Evolutionary conservation across 2,797 vertebrate species (phyloP).

Genomic region (Rhincodon typus): DNA sequence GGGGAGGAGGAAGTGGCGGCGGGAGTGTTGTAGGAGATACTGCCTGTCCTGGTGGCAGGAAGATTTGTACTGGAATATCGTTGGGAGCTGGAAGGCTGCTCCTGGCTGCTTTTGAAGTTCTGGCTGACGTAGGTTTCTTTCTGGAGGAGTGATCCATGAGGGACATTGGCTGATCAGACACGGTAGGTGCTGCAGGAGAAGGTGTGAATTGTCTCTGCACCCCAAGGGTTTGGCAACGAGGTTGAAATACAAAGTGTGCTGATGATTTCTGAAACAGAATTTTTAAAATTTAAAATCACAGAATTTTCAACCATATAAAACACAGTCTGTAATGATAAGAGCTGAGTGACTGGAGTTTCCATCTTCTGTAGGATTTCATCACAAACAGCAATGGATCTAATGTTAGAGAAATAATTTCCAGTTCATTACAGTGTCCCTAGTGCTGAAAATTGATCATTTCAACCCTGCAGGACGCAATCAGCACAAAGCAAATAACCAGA

Average conservation of each 20-base stretch:
- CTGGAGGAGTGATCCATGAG: constrained; percentile 48
- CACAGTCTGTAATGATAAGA: neutral
- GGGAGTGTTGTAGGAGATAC: constrained; percentile 40
- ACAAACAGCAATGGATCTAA: neutral
- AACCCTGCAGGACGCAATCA: neutral
- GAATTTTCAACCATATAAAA: no score
- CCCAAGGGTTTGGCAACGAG: constrained; percentile 47
- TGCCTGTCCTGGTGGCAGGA: constrained; percentile 33
- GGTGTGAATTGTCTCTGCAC: constrained; percentile 40
- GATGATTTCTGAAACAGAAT: constrained; percentile 62
- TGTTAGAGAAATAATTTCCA: neutral
- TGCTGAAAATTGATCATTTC: neutral
- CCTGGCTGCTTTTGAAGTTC: constrained; percentile 39
- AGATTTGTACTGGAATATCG: constrained; percentile 61
- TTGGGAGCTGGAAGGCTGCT: neutral
- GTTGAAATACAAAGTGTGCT: constrained; percentile 63
- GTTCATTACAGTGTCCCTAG: neutral
- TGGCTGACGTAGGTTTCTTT: constrained; percentile 41
- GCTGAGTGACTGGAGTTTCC: neutral
- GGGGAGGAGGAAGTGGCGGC: constrained; percentile 27
- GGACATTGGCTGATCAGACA: constrained; percentile 47
- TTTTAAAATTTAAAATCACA: neutral
- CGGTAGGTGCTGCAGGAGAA: constrained; percentile 35
- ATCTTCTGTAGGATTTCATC: neutral
- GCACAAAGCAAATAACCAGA: neutral